phyloP scores from a whole-genome alignment of 2,797 vertebrate genomes.

The Kryptopterus vitreolus region DNA sequence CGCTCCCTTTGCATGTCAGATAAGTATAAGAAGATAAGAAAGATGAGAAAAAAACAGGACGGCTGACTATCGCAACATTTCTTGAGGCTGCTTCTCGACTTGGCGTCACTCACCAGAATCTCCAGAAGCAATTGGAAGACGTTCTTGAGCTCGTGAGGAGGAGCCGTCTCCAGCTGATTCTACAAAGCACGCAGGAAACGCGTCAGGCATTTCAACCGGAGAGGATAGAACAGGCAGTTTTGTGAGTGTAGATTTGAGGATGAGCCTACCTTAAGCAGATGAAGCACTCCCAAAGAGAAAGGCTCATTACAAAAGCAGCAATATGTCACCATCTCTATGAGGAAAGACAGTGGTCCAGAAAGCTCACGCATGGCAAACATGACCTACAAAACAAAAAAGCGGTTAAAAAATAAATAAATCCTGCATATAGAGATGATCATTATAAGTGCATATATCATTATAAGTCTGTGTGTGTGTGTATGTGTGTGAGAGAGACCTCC shows the following conservation, averaged over 20 bases:
- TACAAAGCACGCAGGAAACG: constrained; percentile 58
- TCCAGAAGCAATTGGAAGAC: constrained; percentile 95
- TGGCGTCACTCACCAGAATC: constrained; percentile 81
- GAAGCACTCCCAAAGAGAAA: constrained; percentile 90
- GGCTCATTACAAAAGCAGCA: constrained; percentile 93
- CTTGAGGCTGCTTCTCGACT: background rate
- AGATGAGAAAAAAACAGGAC: background rate
- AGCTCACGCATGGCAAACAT: constrained; percentile 96
- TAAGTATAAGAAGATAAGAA: too few relatives aligned
- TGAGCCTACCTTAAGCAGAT: constrained; percentile 86
- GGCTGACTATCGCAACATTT: background rate
- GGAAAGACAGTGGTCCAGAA: constrained; percentile 83
- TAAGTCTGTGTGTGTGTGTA: constrained; percentile 30
- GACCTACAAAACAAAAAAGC: constrained; percentile 73
- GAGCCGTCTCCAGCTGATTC: constrained; percentile 94
- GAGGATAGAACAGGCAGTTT: too few relatives aligned
- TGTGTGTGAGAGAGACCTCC: constrained; percentile 76
- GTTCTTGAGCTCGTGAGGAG: constrained; percentile 96
- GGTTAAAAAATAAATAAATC: background rate
- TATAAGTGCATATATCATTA: too few relatives aligned
- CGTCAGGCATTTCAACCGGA: background rate
- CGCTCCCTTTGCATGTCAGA: background rate
- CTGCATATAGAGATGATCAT: background rate
- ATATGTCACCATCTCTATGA: constrained; percentile 94
- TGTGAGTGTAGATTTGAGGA: background rate